phyloP scores from a whole-genome alignment of 2,797 vertebrate genomes.

The Thripadectes ignobilis region DNA sequence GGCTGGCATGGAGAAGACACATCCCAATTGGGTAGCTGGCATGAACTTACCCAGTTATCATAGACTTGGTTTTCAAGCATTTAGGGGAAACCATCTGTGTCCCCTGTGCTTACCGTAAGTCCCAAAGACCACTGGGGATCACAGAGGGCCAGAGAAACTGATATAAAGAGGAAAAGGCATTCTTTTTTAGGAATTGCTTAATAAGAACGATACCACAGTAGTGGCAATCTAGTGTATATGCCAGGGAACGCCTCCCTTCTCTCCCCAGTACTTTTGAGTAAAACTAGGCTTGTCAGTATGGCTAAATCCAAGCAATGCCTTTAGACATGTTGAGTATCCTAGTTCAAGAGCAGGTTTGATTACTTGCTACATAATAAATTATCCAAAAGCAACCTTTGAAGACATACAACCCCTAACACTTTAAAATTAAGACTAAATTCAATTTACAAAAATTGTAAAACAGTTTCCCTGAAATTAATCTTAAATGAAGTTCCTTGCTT shows the following conservation, averaged over 20 bases:
- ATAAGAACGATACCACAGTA: not conserved
- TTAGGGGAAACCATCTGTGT: not conserved
- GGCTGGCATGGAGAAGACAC: not conserved
- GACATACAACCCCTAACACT: conserved; percentile 57
- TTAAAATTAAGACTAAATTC: conserved; percentile 74
- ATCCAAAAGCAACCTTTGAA: conserved; percentile 67
- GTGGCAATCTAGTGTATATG: not conserved
- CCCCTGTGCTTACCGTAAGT: rapidly evolving
- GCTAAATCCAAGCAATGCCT: not conserved
- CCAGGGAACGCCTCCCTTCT: not conserved
- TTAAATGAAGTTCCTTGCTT: conserved; percentile 72
- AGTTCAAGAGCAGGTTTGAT: conserved; percentile 41
- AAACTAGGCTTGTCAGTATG: not conserved
- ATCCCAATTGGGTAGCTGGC: too few species aligned
- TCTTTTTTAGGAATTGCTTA: not conserved
- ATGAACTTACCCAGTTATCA: not conserved
- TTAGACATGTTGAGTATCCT: not conserved
- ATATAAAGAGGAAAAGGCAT: not conserved
- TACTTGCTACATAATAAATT: conserved; percentile 67
- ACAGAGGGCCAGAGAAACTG: not conserved
- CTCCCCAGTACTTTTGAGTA: not conserved
- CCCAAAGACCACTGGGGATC: not conserved
- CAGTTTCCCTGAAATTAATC: conserved; percentile 72
- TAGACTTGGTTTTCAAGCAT: rapidly evolving
- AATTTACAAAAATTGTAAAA: conserved; percentile 70